Evolutionary conservation across 1,140 invertebrate genomes (phyloP), one percentile per base, ranked within the genome.

Genomic region (Diachasmimorpha longicaudata): DNA sequence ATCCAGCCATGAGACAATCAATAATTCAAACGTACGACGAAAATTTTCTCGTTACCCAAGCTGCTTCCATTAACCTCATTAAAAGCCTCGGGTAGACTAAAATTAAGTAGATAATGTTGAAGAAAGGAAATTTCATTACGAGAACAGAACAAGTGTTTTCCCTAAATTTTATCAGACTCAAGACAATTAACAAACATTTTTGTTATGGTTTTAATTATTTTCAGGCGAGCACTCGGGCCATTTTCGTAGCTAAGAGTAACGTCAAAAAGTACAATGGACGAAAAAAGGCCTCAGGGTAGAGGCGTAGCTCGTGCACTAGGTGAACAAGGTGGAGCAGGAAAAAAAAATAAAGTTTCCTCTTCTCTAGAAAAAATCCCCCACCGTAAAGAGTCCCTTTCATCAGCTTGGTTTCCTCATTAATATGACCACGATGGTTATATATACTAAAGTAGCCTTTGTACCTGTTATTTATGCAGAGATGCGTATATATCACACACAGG

Each of bases 361-460:
- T 21, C 23, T 63, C 21, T 66, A 36, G 19, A 66, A 63, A 66
- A 73, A 66, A 73, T 66, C 16, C 48, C 37, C 19, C 72, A 36
- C 42, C 72, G 63, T 58, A 37, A 42, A 73, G 70, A 63, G 16
- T 37, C 21, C 72, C 55, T 66, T 73, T 73, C 72, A 73, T 48
- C 37, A 66, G 39, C 52, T 42, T 36, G 37, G 14, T n/a, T 36
- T 63, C 36, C 52, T 73, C 55, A 73, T 73, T 73, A 73, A 73
- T 73, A 66, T 55, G 25, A 37, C 31, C 72, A 42, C 58, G 58
- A 25, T 55, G 48, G 31, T 31, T 42, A 42, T 73, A 58, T 73
- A 44, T 36, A 66, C 52, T 21, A 73, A 73, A 73, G 72, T 73
- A 73, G 52, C 72, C 72, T 66, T 73, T 73, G 72, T 73, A 16